Conservation (phyloP, 1,140 invertebrate species). For the Apis dorsata region DNA sequence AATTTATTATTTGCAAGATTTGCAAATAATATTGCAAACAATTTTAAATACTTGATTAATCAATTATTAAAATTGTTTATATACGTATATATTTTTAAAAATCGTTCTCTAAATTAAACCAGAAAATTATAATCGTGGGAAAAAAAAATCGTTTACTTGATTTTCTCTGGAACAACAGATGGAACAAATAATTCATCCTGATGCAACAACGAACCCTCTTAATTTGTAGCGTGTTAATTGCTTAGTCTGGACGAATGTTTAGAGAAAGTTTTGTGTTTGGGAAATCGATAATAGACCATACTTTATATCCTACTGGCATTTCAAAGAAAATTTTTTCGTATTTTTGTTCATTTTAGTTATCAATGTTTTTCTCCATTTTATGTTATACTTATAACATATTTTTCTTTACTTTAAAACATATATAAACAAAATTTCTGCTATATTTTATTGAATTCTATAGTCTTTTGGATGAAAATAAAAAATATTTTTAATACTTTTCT, state of each 20-base stretch:
- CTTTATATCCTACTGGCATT: conserved; percentile 40
- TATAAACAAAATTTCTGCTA: not conserved
- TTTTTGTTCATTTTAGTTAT: not conserved
- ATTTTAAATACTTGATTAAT: not conserved
- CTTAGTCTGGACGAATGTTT: not conserved
- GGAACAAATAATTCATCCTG: conserved; percentile 58
- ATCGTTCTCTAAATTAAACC: not conserved
- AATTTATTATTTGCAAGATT: no score
- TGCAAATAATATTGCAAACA: no score
- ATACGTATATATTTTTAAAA: not conserved
- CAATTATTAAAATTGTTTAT: not conserved
- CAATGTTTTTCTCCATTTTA: not conserved
- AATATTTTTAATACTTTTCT: not conserved
- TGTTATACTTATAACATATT: not conserved
- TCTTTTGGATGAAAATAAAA: not conserved
- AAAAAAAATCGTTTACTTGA: conserved; percentile 39
- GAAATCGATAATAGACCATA: conserved; percentile 44
- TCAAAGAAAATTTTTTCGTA: conserved; percentile 5
- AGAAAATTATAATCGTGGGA: conserved; percentile 52
- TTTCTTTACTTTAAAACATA: no score
- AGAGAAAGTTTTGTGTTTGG: not conserved
- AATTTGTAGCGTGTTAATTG: conserved; percentile 52
- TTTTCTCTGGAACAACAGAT: conserved; percentile 57
- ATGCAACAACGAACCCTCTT: conserved; percentile 43
- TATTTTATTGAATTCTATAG: not conserved